These are phyloP conservation scores for Drosophila anceps DNA, from an alignment of 2,888 invertebrate genomes.

Conservation along the genomic window DNA sequence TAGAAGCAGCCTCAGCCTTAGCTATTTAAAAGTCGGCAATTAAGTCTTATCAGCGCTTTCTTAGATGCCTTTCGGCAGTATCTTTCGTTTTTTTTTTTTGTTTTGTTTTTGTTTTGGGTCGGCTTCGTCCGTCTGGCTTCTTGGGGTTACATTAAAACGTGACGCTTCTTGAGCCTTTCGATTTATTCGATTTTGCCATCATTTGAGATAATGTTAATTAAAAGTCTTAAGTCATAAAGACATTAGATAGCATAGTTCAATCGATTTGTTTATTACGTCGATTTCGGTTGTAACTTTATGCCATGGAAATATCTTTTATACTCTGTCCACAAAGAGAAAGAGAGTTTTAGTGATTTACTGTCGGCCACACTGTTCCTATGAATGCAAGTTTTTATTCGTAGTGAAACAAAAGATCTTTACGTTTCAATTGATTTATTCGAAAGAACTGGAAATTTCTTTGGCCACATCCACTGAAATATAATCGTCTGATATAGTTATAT, in stretches of 20 bases:
- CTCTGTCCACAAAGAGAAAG: not conserved
- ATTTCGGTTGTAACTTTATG: not conserved
- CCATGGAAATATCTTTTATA: not conserved
- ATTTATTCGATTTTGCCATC: slow-evolving; percentile 39
- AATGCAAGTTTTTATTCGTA: not conserved
- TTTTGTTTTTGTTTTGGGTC: slow-evolving; percentile 46
- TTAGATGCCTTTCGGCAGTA: not conserved
- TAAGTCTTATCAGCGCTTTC: slow-evolving; percentile 51
- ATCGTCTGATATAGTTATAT: not conserved
- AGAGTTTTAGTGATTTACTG: not conserved
- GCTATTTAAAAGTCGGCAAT: slow-evolving; percentile 30
- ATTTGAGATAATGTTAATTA: slow-evolving; percentile 25
- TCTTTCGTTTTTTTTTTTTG: too few relatives aligned
- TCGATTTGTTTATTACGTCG: not conserved
- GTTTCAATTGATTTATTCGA: not conserved
- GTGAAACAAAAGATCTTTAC: not conserved
- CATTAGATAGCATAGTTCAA: not conserved
- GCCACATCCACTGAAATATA: too few relatives aligned
- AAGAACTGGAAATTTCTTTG: not conserved
- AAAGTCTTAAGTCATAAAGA: slow-evolving; percentile 6
- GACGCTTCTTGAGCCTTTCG: slow-evolving; percentile 52
- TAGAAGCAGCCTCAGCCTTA: slow-evolving; percentile 34
- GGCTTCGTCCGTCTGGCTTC: slow-evolving; percentile 14
- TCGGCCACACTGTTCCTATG: not conserved
- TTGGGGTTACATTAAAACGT: slow-evolving; percentile 63